phyloP scores from a whole-genome alignment of 2,797 vertebrate genomes.

The Xyrichtys novacula region DNA sequence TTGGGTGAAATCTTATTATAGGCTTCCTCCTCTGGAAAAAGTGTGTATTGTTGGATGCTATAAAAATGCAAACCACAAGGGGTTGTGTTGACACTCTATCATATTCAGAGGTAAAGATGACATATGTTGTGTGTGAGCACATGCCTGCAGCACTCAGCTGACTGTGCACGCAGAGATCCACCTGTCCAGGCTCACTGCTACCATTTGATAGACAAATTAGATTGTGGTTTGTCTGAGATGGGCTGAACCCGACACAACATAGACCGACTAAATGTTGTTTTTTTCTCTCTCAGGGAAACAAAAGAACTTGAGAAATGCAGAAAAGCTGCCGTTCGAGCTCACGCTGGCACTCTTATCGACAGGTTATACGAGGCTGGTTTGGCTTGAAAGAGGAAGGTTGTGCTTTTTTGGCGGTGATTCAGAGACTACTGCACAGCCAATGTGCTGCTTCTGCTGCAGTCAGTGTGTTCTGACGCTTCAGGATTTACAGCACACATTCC shows the following conservation, averaged over 20 bases:
- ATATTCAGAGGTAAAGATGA: not conserved
- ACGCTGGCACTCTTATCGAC: constrained; percentile 4
- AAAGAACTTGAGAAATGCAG: constrained; percentile 16
- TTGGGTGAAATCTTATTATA: not conserved
- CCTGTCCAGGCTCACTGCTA: constrained; percentile 5
- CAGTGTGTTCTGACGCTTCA: constrained; percentile 25
- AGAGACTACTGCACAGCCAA: constrained; percentile 38
- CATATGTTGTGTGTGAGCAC: constrained; percentile 11
- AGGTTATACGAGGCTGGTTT: constrained; percentile 22
- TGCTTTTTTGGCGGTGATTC: constrained; percentile 47
- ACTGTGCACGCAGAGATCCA: constrained; percentile 2
- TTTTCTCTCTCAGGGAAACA: not conserved
- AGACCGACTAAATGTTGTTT: not conserved
- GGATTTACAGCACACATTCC: constrained; percentile 28
- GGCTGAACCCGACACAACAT: constrained; percentile 8
- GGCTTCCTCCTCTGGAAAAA: not conserved
- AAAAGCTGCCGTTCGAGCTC: constrained; percentile 13
- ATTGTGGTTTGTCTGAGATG: constrained; percentile 29
- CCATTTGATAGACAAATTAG: constrained; percentile 63
- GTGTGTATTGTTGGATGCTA: not conserved
- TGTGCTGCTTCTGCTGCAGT: constrained; percentile 48
- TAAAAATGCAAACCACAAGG: constrained; percentile 71
- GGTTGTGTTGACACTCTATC: constrained; percentile 32
- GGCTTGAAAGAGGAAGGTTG: constrained; percentile 23
- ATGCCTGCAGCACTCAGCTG: constrained; percentile 6